Percentiles rank a stretch among this genome's conserved stretches.
phyloP scores from a whole-genome alignment of 2,888 invertebrate species.

The Oeneis ivallda region DNA sequence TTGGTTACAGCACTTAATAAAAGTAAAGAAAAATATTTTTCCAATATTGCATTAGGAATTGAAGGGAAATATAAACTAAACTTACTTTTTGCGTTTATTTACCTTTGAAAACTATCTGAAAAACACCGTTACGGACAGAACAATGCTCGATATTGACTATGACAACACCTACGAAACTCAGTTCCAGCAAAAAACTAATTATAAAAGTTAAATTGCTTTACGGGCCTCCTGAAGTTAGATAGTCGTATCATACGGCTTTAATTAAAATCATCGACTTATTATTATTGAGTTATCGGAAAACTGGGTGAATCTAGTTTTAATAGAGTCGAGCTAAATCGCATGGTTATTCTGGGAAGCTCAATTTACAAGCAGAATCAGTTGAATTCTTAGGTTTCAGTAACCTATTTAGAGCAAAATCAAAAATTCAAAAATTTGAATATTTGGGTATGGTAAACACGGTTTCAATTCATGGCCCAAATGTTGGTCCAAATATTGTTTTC shows the following conservation, averaged over 20 bases:
- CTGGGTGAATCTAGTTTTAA: slow-evolving; percentile 23
- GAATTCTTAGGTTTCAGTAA: too few relatives aligned
- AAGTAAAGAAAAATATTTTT: too few relatives aligned
- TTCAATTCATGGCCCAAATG: too few relatives aligned
- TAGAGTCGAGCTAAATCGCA: slow-evolving; percentile 18
- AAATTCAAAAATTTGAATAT: too few relatives aligned
- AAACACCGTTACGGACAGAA: neutral
- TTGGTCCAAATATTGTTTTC: too few relatives aligned
- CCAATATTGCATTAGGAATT: too few relatives aligned
- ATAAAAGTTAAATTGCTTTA: slow-evolving; percentile 29
- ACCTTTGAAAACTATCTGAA: neutral
- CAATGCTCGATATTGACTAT: slow-evolving; percentile 4
- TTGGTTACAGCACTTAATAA: too few relatives aligned
- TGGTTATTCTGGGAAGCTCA: slow-evolving; percentile 14
- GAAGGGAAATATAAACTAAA: too few relatives aligned
- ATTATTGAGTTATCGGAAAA: slow-evolving; percentile 29
- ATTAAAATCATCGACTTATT: slow-evolving; percentile 30
- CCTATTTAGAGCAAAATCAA: too few relatives aligned
- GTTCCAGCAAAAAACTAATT: slow-evolving; percentile 26
- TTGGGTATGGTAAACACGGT: too few relatives aligned
- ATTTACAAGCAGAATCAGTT: too few relatives aligned
- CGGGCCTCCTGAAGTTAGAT: slow-evolving; percentile 20
- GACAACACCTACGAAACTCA: slow-evolving; percentile 4
- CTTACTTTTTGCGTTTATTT: too few relatives aligned
- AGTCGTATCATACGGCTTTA: slow-evolving; percentile 26